Evolutionary conservation across 2,888 invertebrate genomes (phyloP), one percentile per base, ranked within the genome.

Genomic region (Cerastis rubricosa): DNA sequence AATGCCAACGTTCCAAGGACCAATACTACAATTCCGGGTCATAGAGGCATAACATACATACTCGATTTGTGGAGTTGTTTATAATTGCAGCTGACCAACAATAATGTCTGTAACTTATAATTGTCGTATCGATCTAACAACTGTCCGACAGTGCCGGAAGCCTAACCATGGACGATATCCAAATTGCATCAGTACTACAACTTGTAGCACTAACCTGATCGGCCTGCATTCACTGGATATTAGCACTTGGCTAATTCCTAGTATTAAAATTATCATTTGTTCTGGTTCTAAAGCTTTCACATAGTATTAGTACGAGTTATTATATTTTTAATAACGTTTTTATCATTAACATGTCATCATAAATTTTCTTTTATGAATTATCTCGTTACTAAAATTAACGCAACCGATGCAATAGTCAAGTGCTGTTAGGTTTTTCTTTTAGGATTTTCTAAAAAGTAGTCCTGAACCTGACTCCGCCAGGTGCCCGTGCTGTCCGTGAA

Each of bases 41-140:
- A 47, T 29, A 47, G 5, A 5, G 45, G 19, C 25, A 47, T 29
- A 29, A 29, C 22, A 29, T 47, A 29, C 25, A 19, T 29, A 17
- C 12, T 47, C 19, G 29, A 66, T 47, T 35, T 22, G 22, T 67
- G 35, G 22, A 22, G 35, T 49, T 22, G 67, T 49, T 49, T 67
- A 49, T 35, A 67, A 67, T 49, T 49, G 22, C 67, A 29, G 22
- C 9, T 49, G 14, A 22, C 29, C 29, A 29, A 47, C 29, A 69
- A 64, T 17, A 22, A 69, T 40, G 59, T 25, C 43, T n/a, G 64
- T 57, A 25, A 40, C 19, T 40, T 69, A 69, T 25, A 69, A 59
- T 59, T 40, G 12, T 61, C 40, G 49, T 35, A 68, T 49, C 47
- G n/a, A 67, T 47, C 47, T 67, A 47, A 65, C 45, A 25, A 19